phyloP scores from a whole-genome alignment of 2,888 invertebrate genomes.

The Maniola hyperantus region DNA sequence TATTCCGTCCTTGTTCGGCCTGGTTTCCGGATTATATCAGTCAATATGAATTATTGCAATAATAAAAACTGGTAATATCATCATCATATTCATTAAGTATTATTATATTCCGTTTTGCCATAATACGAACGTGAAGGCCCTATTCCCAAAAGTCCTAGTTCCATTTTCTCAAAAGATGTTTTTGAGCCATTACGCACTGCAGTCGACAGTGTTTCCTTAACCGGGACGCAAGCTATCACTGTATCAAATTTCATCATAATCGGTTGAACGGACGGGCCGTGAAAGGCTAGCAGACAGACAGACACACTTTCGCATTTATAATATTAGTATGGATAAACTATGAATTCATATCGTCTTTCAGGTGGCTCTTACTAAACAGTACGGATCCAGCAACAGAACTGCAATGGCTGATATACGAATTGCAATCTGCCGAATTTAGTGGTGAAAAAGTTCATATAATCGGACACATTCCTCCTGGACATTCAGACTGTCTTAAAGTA shows the following conservation, averaged over 20 bases:
- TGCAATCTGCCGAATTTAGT: conserved; percentile 96
- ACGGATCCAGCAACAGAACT: conserved; percentile 98
- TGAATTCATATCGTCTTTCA: conserved; percentile 55
- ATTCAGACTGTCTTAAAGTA: conserved; percentile 95
- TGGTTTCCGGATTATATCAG: conserved; percentile 94
- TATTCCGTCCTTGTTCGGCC: conserved; percentile 95
- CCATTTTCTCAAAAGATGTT: not conserved
- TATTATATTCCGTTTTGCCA: not conserved
- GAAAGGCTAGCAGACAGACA: too few relatives aligned
- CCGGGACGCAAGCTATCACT: too few relatives aligned
- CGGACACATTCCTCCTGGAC: conserved; percentile 98
- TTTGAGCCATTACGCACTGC: too few relatives aligned
- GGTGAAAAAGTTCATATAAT: conserved; percentile 98
- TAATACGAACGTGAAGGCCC: too few relatives aligned
- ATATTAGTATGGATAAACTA: too few relatives aligned
- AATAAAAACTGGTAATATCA: conserved; percentile 92
- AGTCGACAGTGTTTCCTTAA: too few relatives aligned
- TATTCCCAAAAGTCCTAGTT: too few relatives aligned
- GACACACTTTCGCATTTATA: too few relatives aligned
- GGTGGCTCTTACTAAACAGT: conserved; percentile 95
- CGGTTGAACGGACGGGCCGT: too few relatives aligned
- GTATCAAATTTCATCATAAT: too few relatives aligned
- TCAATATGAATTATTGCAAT: conserved; percentile 99
- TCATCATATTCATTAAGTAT: not conserved
- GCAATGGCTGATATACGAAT: conserved; percentile 96